Evolutionary conservation across 92 coral and sea anemone genomes (phyloP).

Genomic region (Desmophyllum pertusum): DNA sequence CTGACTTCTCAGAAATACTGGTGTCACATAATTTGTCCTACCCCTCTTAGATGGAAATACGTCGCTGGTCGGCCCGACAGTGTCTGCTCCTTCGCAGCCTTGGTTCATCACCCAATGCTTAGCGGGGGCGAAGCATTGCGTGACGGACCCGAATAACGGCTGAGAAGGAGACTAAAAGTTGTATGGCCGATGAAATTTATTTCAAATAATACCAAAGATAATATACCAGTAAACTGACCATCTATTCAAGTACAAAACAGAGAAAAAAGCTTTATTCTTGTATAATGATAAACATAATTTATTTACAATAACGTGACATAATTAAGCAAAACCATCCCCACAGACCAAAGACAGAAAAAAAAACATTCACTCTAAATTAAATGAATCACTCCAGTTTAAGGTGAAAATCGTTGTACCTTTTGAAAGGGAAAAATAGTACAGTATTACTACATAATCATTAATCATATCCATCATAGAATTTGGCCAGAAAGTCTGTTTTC

Average conservation of each 20-base stretch:
- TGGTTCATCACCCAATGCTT: no score
- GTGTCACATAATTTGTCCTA: no score
- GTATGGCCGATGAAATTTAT: no score
- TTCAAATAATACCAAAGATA: no score
- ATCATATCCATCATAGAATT: conserved; percentile 94
- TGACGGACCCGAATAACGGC: no score
- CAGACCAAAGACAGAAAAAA: neutral
- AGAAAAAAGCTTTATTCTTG: neutral
- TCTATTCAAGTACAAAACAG: neutral
- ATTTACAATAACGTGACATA: conserved; percentile 6
- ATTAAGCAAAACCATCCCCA: neutral
- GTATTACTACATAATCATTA: conserved; percentile 30
- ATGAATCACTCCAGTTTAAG: neutral
- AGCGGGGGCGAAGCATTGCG: no score
- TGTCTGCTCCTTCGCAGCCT: no score
- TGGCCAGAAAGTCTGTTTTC: conserved; percentile 85
- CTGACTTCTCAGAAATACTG: no score
- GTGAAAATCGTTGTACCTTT: neutral
- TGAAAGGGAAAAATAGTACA: neutral
- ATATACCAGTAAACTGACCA: neutral
- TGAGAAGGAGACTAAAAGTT: no score
- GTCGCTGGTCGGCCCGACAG: no score
- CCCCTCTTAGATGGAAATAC: no score
- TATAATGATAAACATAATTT: neutral
- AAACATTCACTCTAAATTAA: neutral